Base-by-base conservation (phyloP, 2,797 vertebrate species). In the Alectoris magna region DNA sequence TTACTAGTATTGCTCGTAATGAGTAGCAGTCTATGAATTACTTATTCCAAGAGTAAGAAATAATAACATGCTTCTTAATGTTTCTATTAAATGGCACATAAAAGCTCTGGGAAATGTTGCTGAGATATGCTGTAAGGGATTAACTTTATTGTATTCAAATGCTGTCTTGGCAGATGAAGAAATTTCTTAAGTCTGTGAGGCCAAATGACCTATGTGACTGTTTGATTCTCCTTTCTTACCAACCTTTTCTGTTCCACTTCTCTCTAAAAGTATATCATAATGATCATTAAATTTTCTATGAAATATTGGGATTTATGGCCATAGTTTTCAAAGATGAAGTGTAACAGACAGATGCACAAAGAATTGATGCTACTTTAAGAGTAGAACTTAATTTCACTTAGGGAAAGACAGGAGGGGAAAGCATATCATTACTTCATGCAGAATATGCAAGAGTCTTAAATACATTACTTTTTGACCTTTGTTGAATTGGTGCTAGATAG, bases 81-180 rank as follows among this genome's bases (percentile, higher is more conserved):
- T 46, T 93, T 85, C 44, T 80, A 56, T 58, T 80, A 71, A 69
- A 84, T 3, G 5, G 2, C 49, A 56, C 49, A 12, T 49, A 78
- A 81, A 90, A 86, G 10, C 6, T 26, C 16, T 81, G 9, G 43
- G 81, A 88, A 78, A 63, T 69, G 72, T 81, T 88, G n/a, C 77
- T 91, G 71, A 84, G 29, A 39, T 55, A 66, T 22, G 14, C 16
- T 82, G 49, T 59, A 51, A 75, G 36, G 27, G 63, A 90, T 88
- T 87, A 91, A 63, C 4, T 84, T 82, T 34, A 67, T 53, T 90
- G 38, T 67, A 71, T 84, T 92, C 70, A 85, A 73, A 63, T 93
- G 5, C 67, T 5, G 0, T 75, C 59, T 92, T 92, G 62, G 60
- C 27, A 87, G 26, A 55, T 19, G 19, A 93, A 85, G 24, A 64